Conservation (phyloP, 2,888 invertebrate genomes). For the Luperina testacea region DNA sequence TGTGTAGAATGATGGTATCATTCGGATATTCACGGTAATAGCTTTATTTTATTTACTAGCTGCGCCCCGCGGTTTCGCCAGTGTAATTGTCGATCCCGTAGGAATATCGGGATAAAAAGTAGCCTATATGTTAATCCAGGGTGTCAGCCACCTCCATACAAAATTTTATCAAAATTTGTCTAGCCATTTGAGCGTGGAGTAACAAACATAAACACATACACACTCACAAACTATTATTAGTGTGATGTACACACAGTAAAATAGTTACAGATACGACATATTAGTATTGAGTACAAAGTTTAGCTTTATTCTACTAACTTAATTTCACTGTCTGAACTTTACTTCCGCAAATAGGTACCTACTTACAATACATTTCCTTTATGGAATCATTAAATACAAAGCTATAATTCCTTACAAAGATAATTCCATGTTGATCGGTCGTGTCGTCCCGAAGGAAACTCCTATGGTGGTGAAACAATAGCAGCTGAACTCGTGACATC, state of each 20-base stretch:
- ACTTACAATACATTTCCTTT: neutral
- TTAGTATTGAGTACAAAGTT: neutral
- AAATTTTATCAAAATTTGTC: too few species aligned
- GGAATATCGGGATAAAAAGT: too few species aligned
- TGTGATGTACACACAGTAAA: too few species aligned
- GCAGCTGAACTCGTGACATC: conserved; percentile 73
- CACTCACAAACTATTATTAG: too few species aligned
- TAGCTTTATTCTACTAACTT: neutral
- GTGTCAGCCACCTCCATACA: too few species aligned
- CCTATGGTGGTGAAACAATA: conserved; percentile 70
- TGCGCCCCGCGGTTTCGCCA: too few species aligned
- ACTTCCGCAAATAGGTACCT: neutral
- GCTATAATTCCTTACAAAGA: neutral
- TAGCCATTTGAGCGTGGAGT: too few species aligned
- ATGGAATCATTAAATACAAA: neutral
- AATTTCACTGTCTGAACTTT: neutral
- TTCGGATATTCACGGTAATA: neutral
- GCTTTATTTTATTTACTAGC: neutral
- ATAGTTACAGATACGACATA: neutral
- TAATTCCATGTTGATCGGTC: conserved; percentile 25
- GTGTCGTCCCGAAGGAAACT: conserved; percentile 47
- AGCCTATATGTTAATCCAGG: too few species aligned
- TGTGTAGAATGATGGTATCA: neutral
- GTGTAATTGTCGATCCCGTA: too few species aligned
- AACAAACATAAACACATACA: too few species aligned